Conservation (phyloP, 92 coral and sea anemone species). For the Ricordea florida region DNA sequence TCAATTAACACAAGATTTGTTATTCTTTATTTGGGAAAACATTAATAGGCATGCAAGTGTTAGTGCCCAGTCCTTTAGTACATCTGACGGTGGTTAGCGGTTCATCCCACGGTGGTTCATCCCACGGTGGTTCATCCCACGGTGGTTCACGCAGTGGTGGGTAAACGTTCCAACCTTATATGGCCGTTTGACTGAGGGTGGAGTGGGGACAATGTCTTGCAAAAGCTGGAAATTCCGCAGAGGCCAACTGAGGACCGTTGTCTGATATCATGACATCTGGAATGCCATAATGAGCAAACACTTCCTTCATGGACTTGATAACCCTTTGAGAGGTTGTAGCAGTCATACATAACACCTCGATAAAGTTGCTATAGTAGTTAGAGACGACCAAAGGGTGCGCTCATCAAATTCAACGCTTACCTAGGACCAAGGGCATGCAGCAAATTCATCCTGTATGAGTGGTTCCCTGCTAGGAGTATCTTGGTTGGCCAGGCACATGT, state of each 20-base stretch:
- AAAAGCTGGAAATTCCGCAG: constrained; percentile 38
- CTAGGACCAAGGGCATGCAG: constrained; percentile 42
- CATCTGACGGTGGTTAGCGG: too few relatives aligned
- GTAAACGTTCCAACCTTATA: too few relatives aligned
- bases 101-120: too few relatives aligned
- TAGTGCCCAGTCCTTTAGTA: too few relatives aligned
- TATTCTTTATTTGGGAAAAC: too few relatives aligned
- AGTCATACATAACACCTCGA: constrained; percentile 42
- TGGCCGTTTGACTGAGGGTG: constrained; percentile 58
- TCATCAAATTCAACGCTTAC: constrained; percentile 35
- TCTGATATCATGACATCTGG: constrained; percentile 49
- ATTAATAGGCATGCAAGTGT: too few relatives aligned
- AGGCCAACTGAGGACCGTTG: constrained; percentile 55
- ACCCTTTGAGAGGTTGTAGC: constrained; percentile 18
- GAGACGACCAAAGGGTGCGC: constrained; percentile 42
- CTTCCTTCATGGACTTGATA: constrained; percentile 21
- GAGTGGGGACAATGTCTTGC: constrained; percentile 44
- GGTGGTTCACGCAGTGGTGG: too few relatives aligned
- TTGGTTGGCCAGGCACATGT: constrained; percentile 15
- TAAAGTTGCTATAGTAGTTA: constrained; percentile 49
- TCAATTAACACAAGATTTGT: too few relatives aligned
- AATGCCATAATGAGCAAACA: constrained; percentile 29
- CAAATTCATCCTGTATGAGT: constrained; percentile 18
- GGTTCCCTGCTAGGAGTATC: constrained; percentile 46
- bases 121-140: too few relatives aligned